Evolutionary conservation across 2,797 vertebrate genomes (phyloP).

Genomic region (Periophthalmus magnuspinnatus): DNA sequence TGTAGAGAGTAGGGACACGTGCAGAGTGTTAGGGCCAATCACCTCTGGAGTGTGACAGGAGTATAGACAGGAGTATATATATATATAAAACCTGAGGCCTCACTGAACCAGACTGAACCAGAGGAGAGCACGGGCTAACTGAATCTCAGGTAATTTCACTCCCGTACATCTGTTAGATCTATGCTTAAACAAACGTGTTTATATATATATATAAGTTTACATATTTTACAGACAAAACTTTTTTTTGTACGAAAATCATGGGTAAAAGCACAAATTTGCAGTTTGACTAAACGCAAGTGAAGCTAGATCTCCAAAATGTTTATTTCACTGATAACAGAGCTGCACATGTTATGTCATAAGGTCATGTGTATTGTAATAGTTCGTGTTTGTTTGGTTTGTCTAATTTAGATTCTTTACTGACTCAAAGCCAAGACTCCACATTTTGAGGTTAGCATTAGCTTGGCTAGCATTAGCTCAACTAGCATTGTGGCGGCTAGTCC

Average conservation of each 20-base stretch:
- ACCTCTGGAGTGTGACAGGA: constrained; percentile 37
- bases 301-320: neutral
- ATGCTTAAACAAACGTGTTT: neutral
- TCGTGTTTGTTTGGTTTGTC: neutral
- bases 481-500: neutral
- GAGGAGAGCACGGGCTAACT: constrained; percentile 41
- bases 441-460: neutral
- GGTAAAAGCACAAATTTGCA: neutral
- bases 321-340: neutral
- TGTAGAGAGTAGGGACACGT: constrained; percentile 35
- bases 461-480: neutral
- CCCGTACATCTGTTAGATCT: neutral
- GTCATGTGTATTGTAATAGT: neutral
- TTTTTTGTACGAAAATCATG: too few relatives aligned
- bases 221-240: too few relatives aligned
- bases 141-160: constrained; percentile 43
- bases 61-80: too few relatives aligned
- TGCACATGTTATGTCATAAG: too few relatives aligned
- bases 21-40: constrained; percentile 63
- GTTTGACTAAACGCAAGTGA: neutral
- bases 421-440: neutral
- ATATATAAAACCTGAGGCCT: constrained; percentile 71
- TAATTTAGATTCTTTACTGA: neutral
- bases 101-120: constrained; percentile 43
- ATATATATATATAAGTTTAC: too few relatives aligned